Evolutionary conservation across 2,797 vertebrate genomes (phyloP), one percentile per base, ranked within the genome.

Genomic region (Prunella strophiata): DNA sequence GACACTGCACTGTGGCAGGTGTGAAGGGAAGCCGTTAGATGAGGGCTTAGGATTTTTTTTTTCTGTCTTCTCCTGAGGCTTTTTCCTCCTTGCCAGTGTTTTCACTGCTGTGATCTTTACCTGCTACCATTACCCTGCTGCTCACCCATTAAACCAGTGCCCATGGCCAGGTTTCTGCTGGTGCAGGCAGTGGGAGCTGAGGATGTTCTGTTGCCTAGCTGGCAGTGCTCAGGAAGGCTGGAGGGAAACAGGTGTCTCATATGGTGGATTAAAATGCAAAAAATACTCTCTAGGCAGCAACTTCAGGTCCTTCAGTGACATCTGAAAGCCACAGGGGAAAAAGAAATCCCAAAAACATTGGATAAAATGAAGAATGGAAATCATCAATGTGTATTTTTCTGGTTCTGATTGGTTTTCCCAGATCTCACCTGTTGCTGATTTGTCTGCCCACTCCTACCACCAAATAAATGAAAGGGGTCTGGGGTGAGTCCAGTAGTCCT

Each of bases 101-200:
- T 11, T n/a, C 1, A 1, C 14, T 79, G 61, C 71, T 5, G 0
- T 75, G 54, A 71, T 10, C n/a, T 65, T 81, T n/a, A 29, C 36
- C 42, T 29, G 36, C 43, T 36, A 10, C 22, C 22, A 6, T 40
- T 22, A 38, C 21, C 15, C 55, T 65, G 13, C 43, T 70, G 50
- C 30, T 84, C 23, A 10, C 10, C 15, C 1, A 19, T 11, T 23
- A 36, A 65, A 63, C 38, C n/a, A 10, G 1, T 38, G 21, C 22
- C 38, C 1, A 0, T 1, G 7, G 50, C 16, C 63, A 51, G 16
- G 7, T 55, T 27, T 63, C 30, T 7, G 2, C 15, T 5, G 1
- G 16, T 14, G 40, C 52, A 77, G 52, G 26, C 26, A n/a, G 34
- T 0, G 0, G 23, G 59, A 89, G 30, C 29, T 72, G 66, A 61